These are phyloP conservation scores for Yponomeuta sedellus DNA, from an alignment of 2,888 invertebrate species.

Conservation along the genomic window DNA sequence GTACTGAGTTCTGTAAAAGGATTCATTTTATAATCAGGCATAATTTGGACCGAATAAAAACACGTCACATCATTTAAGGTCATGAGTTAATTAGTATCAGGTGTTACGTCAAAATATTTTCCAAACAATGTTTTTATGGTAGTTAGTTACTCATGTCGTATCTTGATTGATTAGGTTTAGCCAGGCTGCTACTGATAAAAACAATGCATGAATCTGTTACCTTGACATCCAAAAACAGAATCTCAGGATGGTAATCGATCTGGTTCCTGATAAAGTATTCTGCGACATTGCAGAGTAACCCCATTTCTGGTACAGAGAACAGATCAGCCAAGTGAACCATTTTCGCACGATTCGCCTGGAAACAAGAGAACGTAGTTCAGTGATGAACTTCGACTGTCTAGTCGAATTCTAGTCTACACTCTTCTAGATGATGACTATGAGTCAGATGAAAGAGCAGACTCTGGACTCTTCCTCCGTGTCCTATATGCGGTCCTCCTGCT, in stretches of 20 bases:
- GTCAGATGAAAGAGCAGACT: no score
- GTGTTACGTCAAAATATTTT: neutral
- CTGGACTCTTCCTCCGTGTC: no score
- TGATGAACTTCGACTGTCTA: no score
- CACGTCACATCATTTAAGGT: no score
- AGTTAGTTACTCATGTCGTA: neutral
- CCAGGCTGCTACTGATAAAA: neutral
- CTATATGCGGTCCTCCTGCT: no score
- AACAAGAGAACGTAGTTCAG: constrained; percentile 23
- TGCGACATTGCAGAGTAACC: constrained; percentile 93
- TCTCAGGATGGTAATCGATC: constrained; percentile 96
- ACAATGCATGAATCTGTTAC: constrained; percentile 55
- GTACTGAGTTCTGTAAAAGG: constrained; percentile 86
- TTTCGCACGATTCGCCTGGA: constrained; percentile 78
- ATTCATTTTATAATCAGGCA: constrained; percentile 11
- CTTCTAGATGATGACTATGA: no score
- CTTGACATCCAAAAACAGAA: constrained; percentile 95
- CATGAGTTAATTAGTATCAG: constrained; percentile 15
- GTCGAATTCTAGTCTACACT: no score
- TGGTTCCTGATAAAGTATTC: constrained; percentile 93
- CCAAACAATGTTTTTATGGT: neutral
- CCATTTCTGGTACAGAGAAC: constrained; percentile 98
- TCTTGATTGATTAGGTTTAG: neutral
- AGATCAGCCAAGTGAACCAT: constrained; percentile 98
- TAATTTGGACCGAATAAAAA: no score